phyloP scores from a whole-genome alignment of 2,888 invertebrate genomes.

The Noctua comes region DNA sequence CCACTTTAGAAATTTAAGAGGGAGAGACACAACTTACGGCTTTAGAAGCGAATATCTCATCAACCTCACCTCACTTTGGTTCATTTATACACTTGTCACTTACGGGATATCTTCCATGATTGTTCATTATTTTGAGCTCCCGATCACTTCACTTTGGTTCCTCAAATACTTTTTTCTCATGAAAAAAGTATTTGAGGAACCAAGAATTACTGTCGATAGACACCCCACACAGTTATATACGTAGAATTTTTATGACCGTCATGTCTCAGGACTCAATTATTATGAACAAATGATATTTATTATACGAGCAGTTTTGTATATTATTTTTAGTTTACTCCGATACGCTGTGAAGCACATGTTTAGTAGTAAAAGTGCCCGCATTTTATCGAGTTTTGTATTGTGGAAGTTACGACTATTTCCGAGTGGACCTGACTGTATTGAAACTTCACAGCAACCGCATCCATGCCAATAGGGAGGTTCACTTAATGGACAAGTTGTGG shows the following conservation, averaged over 20 bases:
- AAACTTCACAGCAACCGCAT: background rate
- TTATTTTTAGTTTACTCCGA: background rate
- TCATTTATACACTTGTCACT: too few species aligned
- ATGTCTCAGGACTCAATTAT: background rate
- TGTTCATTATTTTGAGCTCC: too few species aligned
- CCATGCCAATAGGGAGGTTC: background rate
- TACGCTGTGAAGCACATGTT: conserved; percentile 6
- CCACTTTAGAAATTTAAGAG: too few species aligned
- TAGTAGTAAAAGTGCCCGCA: background rate
- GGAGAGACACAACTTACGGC: too few species aligned
- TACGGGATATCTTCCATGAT: too few species aligned
- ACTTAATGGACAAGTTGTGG: background rate
- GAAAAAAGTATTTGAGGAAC: too few species aligned
- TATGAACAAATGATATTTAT: conserved; percentile 14
- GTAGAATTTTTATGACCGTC: background rate
- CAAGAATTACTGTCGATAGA: too few species aligned
- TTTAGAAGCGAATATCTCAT: too few species aligned
- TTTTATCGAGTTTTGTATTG: conserved; percentile 9
- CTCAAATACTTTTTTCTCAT: too few species aligned
- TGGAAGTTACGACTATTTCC: background rate
- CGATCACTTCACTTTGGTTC: too few species aligned
- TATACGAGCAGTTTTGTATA: conserved; percentile 1
- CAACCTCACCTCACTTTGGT: too few species aligned
- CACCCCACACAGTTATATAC: too few species aligned
- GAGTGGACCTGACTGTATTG: background rate